Evolutionary conservation across 2,797 vertebrate genomes (phyloP).

Genomic region (Macrochelys suwanniensis): DNA sequence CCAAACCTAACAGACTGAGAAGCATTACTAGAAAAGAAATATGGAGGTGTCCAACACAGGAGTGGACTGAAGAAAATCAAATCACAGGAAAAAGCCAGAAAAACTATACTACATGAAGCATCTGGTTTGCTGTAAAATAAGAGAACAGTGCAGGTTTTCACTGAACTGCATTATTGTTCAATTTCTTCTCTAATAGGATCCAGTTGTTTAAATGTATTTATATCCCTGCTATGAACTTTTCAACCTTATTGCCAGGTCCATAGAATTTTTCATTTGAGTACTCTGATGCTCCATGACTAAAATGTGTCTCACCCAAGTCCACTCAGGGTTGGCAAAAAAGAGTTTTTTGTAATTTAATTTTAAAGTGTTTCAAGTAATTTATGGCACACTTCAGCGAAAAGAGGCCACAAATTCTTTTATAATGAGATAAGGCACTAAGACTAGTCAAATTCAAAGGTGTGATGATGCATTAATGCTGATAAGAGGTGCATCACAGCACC

Average conservation of each 20-base stretch:
- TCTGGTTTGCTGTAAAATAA: background rate
- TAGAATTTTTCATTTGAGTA: background rate
- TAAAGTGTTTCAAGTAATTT: background rate
- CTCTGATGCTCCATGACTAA: background rate
- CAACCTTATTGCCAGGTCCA: background rate
- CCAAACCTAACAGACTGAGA: background rate
- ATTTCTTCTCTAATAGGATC: background rate
- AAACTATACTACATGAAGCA: background rate
- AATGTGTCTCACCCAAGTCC: background rate
- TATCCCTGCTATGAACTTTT: background rate
- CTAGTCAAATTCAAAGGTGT: background rate
- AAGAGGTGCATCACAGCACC: background rate
- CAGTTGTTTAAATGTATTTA: background rate
- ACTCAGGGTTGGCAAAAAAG: background rate
- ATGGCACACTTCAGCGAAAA: background rate
- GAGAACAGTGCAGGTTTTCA: background rate
- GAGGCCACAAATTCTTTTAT: background rate
- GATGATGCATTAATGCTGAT: background rate
- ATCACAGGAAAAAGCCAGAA: background rate
- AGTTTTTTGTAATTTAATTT: background rate
- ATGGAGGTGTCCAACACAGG: background rate
- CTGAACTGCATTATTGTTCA: background rate
- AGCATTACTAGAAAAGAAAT: background rate
- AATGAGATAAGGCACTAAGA: background rate
- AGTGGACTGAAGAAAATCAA: background rate